A percentile compares a stretch with the other conserved stretches of the same genome.
Evolutionary conservation across 2,113 vertebrate genomes (phyloP).

Genomic region (Glaucidium brasilianum): DNA sequence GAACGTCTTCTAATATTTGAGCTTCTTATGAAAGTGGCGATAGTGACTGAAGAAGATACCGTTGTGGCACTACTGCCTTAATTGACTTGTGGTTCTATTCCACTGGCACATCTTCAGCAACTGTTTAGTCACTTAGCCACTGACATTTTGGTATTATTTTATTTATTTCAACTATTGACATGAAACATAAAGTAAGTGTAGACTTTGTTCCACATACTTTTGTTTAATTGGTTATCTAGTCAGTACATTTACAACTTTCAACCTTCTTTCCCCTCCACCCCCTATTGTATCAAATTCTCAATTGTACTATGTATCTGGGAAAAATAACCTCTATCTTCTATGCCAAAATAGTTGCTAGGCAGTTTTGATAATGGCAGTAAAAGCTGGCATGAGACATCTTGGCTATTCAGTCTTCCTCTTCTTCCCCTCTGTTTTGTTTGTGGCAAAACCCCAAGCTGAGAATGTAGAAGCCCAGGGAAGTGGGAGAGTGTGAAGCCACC

Average conservation of each 20-base stretch:
- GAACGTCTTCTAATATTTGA: not conserved
- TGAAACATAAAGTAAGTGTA: not conserved
- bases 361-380: not conserved
- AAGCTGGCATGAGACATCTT: not conserved
- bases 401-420: not conserved
- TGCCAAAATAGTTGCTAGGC: not conserved
- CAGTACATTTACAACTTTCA: not conserved
- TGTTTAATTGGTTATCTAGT: not conserved
- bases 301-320: rapidly evolving
- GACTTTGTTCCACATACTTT: not conserved
- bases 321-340: not conserved
- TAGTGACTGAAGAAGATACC: not conserved
- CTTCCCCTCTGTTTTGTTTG: not conserved
- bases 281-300: not conserved
- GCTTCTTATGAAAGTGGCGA: not conserved
- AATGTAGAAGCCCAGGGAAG: too few species aligned
- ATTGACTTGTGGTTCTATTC: not conserved
- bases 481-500: too few species aligned
- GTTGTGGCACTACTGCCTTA: not conserved
- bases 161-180: not conserved
- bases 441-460: too few species aligned
- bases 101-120: not conserved
- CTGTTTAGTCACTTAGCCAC: not conserved
- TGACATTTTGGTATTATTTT: not conserved
- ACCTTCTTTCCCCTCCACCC: not conserved